Conservation (phyloP, 2,888 invertebrate genomes). For the Acleris emargana region DNA sequence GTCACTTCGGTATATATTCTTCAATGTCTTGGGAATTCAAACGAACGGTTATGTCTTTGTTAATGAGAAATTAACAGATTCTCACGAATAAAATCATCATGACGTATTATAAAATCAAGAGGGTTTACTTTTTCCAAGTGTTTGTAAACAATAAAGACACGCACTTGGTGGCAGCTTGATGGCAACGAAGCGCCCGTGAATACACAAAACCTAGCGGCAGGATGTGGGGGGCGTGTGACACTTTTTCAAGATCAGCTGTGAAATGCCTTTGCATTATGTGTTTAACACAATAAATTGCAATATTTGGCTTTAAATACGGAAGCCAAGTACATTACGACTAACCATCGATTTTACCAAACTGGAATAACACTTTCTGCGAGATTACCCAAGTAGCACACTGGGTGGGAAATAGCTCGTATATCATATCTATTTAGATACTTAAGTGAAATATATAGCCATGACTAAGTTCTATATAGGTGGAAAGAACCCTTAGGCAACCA, state of each 20-base stretch:
- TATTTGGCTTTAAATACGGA: no score
- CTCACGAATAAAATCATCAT: slow-evolving; percentile 13
- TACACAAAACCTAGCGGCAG: slow-evolving; percentile 30
- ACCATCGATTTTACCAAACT: no score
- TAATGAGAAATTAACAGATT: slow-evolving; percentile 19
- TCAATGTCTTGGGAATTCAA: slow-evolving; percentile 9
- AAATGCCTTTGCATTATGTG: slow-evolving; percentile 1
- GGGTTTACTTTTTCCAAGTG: slow-evolving; percentile 21
- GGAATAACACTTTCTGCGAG: no score
- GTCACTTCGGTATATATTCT: not conserved
- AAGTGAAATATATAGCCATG: no score
- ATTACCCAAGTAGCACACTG: no score
- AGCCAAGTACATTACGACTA: no score
- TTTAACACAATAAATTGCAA: no score
- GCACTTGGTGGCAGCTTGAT: slow-evolving; percentile 19
- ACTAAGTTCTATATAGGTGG: no score
- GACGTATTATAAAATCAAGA: slow-evolving; percentile 10
- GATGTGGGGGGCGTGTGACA: slow-evolving; percentile 18
- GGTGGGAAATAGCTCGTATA: no score
- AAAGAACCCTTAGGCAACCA: no score
- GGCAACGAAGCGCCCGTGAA: not conserved
- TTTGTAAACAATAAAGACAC: slow-evolving; percentile 11
- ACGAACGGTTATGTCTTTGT: slow-evolving; percentile 21
- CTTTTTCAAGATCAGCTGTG: slow-evolving; percentile 23
- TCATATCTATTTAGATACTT: no score